Conservation (phyloP, 2,888 invertebrate species). For the Beris chalybata region DNA sequence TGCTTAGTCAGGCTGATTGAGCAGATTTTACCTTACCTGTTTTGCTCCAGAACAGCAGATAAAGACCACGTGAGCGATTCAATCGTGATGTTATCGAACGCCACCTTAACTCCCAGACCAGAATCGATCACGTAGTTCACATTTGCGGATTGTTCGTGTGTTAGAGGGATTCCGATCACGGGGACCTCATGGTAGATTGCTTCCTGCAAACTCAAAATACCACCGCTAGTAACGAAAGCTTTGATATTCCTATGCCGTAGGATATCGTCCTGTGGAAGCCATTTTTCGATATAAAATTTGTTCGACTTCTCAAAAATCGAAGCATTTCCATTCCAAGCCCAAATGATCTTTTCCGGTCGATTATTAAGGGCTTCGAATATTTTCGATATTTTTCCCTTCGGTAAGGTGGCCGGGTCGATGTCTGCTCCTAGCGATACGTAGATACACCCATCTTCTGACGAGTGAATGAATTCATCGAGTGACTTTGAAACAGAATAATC, state of each 20-base stretch:
- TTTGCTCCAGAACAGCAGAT: constrained; percentile 26
- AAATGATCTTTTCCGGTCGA: constrained; percentile 36
- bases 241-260: constrained; percentile 36
- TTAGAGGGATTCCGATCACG: constrained; percentile 36
- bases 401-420: constrained; percentile 24
- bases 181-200: constrained; percentile 37
- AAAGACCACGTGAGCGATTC: constrained; percentile 28
- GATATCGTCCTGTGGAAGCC: constrained; percentile 37
- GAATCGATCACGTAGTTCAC: constrained; percentile 20
- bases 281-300: constrained; percentile 31
- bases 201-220: constrained; percentile 36
- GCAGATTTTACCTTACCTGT: constrained; percentile 15
- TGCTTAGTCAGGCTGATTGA: not conserved
- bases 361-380: constrained; percentile 29
- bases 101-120: constrained; percentile 34
- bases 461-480: constrained; percentile 35
- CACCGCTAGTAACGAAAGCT: constrained; percentile 37
- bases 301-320: constrained; percentile 13
- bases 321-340: constrained; percentile 38
- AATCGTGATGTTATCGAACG: constrained; percentile 21
- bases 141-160: constrained; percentile 28
- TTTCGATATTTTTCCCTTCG: constrained; percentile 24
- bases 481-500: constrained; percentile 27
- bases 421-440: constrained; percentile 36
- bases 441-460: constrained; percentile 32